These are phyloP conservation scores for Arothron firmamentum DNA, from an alignment of 2,113 vertebrate species.

Conservation along the genomic window DNA sequence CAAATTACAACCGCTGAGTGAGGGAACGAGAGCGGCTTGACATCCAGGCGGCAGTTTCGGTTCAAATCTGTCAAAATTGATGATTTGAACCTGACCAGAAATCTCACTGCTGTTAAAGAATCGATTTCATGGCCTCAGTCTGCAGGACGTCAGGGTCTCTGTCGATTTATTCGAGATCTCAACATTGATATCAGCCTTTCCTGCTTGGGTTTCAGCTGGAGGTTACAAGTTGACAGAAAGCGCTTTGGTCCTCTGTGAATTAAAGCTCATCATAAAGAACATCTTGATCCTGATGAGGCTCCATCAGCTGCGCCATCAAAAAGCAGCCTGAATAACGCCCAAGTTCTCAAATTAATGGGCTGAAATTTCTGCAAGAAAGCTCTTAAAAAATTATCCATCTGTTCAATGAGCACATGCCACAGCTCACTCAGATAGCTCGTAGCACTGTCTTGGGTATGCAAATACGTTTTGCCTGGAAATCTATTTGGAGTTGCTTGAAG, in stretches of 20 bases:
- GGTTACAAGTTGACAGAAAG: neutral
- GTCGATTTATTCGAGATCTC: too few relatives aligned
- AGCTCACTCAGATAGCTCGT: conserved; percentile 71
- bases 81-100: neutral
- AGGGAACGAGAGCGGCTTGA: conserved; percentile 9
- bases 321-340: conserved; percentile 47
- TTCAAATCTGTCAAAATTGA: neutral
- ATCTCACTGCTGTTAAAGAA: neutral
- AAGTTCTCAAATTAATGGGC: conserved; percentile 67
- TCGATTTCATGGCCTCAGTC: neutral
- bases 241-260: neutral
- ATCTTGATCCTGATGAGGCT: conserved; percentile 16
- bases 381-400: conserved; percentile 74
- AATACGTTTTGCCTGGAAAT: conserved; percentile 83
- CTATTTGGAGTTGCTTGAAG: conserved; percentile 82
- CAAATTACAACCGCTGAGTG: conserved; percentile 51
- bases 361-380: conserved; percentile 73
- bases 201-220: neutral
- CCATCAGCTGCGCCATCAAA: conserved; percentile 17
- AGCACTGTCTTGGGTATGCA: conserved; percentile 78
- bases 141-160: too few relatives aligned
- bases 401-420: conserved; percentile 70
- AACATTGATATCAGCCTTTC: neutral
- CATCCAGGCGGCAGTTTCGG: conserved; percentile 14
- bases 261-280: neutral